These are phyloP conservation scores for Heliconius cydno DNA, from an alignment of 2,888 invertebrate species.

Conservation along the genomic window DNA sequence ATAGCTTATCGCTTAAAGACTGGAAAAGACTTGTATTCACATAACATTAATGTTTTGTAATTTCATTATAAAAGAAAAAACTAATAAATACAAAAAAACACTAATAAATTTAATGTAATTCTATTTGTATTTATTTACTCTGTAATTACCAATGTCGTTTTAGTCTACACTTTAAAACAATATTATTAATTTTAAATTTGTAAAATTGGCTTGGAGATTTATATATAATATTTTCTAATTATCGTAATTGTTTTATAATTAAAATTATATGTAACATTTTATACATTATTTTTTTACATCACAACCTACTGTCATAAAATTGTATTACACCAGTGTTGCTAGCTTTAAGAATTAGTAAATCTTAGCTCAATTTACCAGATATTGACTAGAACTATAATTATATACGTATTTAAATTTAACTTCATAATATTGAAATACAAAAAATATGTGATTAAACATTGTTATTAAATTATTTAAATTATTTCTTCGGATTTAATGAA, in stretches of 20 bases:
- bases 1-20: conserved; percentile 19
- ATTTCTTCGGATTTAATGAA: background rate
- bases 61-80: conserved; percentile 3
- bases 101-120: background rate
- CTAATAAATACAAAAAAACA: background rate
- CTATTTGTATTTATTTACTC: background rate
- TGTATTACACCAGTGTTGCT: conserved; percentile 13
- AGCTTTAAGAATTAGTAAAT: conserved; percentile 12
- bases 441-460: no score
- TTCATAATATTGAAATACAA: background rate
- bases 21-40: conserved; percentile 23
- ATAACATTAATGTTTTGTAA: conserved; percentile 3
- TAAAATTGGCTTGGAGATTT: background rate
- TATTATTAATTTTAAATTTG: background rate
- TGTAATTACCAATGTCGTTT: background rate
- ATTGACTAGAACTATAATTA: background rate
- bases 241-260: background rate
- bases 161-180: background rate
- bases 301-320: background rate
- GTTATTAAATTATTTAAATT: no score
- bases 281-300: background rate
- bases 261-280: background rate
- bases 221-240: background rate
- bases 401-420: background rate
- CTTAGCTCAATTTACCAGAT: conserved; percentile 10